Base-by-base conservation (phyloP, 2,113 vertebrate species). In the Carettochelys insculpta region DNA sequence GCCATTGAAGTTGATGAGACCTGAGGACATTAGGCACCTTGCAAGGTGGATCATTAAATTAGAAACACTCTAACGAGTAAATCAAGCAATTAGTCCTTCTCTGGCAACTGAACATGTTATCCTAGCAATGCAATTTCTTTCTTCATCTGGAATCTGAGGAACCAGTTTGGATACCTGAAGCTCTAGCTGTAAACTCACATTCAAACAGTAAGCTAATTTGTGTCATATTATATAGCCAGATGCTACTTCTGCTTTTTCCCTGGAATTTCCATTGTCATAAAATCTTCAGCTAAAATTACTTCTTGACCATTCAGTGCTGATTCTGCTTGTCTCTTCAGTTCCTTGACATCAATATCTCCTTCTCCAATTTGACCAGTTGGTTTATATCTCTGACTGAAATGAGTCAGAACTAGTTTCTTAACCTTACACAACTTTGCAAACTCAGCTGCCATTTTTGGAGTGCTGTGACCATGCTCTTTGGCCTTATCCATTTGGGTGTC, bases 301-400 rank as follows among this genome's bases (percentile, higher is more conserved):
- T 98, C 97, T 11, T 96, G 98, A 3, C 97, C 98, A 1, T 29
- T 96, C 3, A 99, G 85, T 11, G 81, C 96, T 0, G 95, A 61
- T 83, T 99, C 98, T 0, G 99, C 99, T 94, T 99, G 98, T 47
- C 95, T 97, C 95, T 94, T 96, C 14, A 99, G 97, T 81, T 98
- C 95, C 0, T 81, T 48, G 24, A 98, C 61, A 2, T 98, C 97
- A 0, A 1, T 9, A 2, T 98, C 98, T 3, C 97, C 97, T 5
- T 97, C 98, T 8, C 78, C 97, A 12, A 85, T 76, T 90, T 94
- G 90, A 14, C 94, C 78, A 1, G 93, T 52, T 0, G 99, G 98
- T 71, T 98, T 98, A 91, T 99, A 99, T 13, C 99, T 93, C 96
- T 99, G 99, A 92, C 99, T 99, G 95, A 99, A 99, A 92, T 99